Percentiles rank a stretch among this genome's conserved stretches.
Conservation (phyloP, 92 coral and sea anemone genomes). For the Epizoanthus stellaris region DNA sequence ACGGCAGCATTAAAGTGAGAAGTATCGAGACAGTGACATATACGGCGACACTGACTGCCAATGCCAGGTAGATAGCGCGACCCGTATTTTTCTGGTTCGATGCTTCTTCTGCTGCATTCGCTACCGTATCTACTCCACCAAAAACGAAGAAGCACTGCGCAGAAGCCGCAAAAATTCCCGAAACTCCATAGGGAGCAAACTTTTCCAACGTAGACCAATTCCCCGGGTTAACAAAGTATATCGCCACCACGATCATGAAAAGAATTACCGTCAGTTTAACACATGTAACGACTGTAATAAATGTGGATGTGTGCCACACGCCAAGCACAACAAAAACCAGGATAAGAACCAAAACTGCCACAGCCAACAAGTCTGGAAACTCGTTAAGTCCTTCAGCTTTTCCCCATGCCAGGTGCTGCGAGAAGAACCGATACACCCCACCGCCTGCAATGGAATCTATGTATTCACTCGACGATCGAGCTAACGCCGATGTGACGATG, state of each 20-base stretch:
- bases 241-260: slow-evolving; percentile 64
- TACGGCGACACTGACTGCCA: slow-evolving; percentile 59
- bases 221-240: slow-evolving; percentile 49
- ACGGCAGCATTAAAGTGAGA: slow-evolving; percentile 81
- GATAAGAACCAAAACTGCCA: slow-evolving; percentile 48
- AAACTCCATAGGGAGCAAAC: slow-evolving; percentile 84
- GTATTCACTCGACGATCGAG: slow-evolving; percentile 67
- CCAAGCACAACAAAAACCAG: slow-evolving; percentile 67
- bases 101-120: slow-evolving; percentile 86
- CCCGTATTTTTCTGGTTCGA: slow-evolving; percentile 54
- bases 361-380: slow-evolving; percentile 78
- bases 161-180: slow-evolving; percentile 74
- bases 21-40: slow-evolving; percentile 62
- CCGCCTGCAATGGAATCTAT: slow-evolving; percentile 51
- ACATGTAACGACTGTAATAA: slow-evolving; percentile 58
- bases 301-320: slow-evolving; percentile 54
- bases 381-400: slow-evolving; percentile 55
- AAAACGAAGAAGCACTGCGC: slow-evolving; percentile 81
- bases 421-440: slow-evolving; percentile 10
- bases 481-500: slow-evolving; percentile 46
- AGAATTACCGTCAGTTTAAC: slow-evolving; percentile 60
- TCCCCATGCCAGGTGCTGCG: slow-evolving; percentile 18
- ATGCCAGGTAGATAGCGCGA: slow-evolving; percentile 60
- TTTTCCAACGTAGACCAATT: slow-evolving; percentile 80
- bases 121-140: slow-evolving; percentile 79